Evolutionary conservation across 2,888 invertebrate genomes (phyloP), one percentile per base, ranked within the genome.

Genomic region (Serrognathus titanus): DNA sequence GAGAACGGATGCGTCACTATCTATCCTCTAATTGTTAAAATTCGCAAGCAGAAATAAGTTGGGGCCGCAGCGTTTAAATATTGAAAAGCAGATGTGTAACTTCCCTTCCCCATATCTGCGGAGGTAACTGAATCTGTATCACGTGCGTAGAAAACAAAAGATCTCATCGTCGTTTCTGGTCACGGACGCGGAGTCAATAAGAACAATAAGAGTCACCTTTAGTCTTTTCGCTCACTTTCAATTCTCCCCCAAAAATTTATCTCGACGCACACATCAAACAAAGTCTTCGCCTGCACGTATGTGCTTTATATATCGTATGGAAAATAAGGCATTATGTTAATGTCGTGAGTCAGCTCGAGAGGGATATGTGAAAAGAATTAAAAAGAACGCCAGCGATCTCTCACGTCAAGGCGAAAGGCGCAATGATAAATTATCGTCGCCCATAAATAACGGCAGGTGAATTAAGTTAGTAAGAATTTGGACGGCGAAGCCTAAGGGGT

Each of bases 141-240:
- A 63, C 65, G 65, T 65, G 64, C 62, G 50, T 58, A 31, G 64
- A 59, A 60, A 63, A 51, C 60, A 57, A 57, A 62, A 59, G 57
- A 53, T 54, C 12, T 41, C 31, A 40, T 53, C 20, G n/a, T n/a
- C 20, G 20, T 48, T 43, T 43, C 64, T 47, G 51, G 62, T 66
- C 64, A 66, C 64, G 64, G 56, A 50, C 53, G 35, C 39, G 49
- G 53, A 56, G 49, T 63, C 60, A 53, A 55, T 65, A 65, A 65
- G 64, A 64, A 67, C 67, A 67, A 67, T 67, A 65, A 63, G 65
- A 65, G 65, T 61, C 63, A 65, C 65, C 66, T 68, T 64, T 63
- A 53, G 66, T 61, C 65, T 64, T 65, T 68, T 67, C 66, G 66
- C 66, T 68, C 62, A 63, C 64, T 65, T 66, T 68, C 64, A 63